Conservation (phyloP, 2,113 vertebrate genomes). For the Turnix velox region DNA sequence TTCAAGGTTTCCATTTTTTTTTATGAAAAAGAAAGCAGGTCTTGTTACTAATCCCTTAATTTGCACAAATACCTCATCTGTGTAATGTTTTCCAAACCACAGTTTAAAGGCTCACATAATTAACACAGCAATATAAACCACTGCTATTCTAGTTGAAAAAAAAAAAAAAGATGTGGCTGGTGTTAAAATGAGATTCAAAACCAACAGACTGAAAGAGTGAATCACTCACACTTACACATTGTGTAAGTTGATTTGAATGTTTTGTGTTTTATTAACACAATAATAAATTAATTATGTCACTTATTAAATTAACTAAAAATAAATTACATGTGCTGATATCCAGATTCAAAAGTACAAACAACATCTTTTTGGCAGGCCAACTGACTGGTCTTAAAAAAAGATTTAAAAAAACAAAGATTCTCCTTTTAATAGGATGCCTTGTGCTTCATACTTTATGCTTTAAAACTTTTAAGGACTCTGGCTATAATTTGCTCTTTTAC, state of each 20-base stretch:
- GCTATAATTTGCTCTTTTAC: neutral
- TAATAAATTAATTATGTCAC: neutral
- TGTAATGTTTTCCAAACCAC: constrained; percentile 46
- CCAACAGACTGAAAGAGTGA: neutral
- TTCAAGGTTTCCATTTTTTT: neutral
- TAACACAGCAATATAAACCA: constrained; percentile 13
- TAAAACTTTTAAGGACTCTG: neutral
- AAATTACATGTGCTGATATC: neutral
- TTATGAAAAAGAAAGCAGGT: neutral
- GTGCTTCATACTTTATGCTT: neutral
- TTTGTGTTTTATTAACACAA: neutral
- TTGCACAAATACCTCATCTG: constrained; percentile 13
- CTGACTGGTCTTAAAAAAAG: neutral
- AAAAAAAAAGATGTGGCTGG: neutral
- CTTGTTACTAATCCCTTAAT: constrained; percentile 34
- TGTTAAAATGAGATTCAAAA: neutral
- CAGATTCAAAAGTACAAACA: neutral
- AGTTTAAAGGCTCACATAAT: constrained; percentile 27
- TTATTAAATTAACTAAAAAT: neutral
- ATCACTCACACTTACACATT: neutral
- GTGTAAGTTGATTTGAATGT: neutral
- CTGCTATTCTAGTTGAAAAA: neutral
- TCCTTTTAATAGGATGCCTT: neutral
- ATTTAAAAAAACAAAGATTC: neutral
- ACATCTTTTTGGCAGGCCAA: neutral